Conservation (phyloP, 2,888 invertebrate species). For the Phlogophora meticulosa region DNA sequence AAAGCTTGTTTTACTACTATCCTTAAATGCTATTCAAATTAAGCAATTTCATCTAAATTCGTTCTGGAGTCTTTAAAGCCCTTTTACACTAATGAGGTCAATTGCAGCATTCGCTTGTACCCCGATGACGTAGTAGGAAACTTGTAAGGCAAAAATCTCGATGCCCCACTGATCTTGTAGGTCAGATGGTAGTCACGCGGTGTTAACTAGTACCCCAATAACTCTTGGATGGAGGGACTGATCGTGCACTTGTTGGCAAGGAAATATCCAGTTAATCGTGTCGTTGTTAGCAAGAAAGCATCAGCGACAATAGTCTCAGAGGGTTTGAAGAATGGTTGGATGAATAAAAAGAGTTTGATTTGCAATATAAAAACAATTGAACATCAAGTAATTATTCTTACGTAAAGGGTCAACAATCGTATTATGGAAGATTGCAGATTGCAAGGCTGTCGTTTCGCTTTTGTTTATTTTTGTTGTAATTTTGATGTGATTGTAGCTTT, state of each 20-base stretch:
- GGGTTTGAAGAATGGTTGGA: neutral
- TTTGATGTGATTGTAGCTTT: too few species aligned
- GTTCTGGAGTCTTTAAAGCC: neutral
- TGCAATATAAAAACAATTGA: neutral
- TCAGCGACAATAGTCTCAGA: neutral
- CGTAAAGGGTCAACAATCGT: too few species aligned
- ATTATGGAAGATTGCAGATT: neutral
- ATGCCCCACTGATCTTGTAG: constrained; percentile 46
- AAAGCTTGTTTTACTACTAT: too few species aligned
- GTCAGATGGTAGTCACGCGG: constrained; percentile 50
- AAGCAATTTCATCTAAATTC: neutral
- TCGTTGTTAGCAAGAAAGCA: constrained; percentile 28
- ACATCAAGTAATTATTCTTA: neutral
- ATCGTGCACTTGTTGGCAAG: constrained; percentile 47
- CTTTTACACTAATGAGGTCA: neutral
- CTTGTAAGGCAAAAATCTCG: constrained; percentile 30
- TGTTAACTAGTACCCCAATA: constrained; percentile 27
- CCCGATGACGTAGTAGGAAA: constrained; percentile 20
- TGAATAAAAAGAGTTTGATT: neutral
- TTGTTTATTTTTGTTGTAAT: neutral
- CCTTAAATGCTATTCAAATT: neutral
- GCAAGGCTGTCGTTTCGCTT: neutral
- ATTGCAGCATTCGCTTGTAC: neutral
- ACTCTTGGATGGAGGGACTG: constrained; percentile 34
- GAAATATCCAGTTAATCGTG: constrained; percentile 21